Evolutionary conservation across 1,140 invertebrate genomes (phyloP), one percentile per base, ranked within the genome.

Genomic region (Drosophila teissieri): DNA sequence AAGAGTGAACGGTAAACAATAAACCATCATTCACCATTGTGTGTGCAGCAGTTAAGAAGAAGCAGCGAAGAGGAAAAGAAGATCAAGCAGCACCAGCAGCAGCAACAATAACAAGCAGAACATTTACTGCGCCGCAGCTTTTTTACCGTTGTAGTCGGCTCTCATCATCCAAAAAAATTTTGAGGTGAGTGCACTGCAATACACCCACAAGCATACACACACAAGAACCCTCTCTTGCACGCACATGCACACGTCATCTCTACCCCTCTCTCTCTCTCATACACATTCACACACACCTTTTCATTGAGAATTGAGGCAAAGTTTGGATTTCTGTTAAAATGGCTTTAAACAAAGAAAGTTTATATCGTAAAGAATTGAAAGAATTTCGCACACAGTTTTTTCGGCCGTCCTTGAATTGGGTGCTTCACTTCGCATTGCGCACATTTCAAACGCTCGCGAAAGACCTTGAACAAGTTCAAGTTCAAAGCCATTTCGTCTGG

Each of bases 391-490:
- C 45, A 44, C 0, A 8, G 8, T 67, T 40, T 57, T 34, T 52
- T 56, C 44, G 55, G n/a, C 44, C 75, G 67, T 73, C 73, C 73
- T 81, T 81, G 78, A 76, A 76, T 56, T 54, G 73, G 54, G 68
- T 72, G 54, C 56, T 72, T 72, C 68, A 72, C 68, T 70, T 72
- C 24, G 36, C 68, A 46, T 49, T 63, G 70, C 49, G 55, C 78
- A 73, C 58, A 62, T 46, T 56, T 67, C n/a, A 24, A 67, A 39
- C 45, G 55, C 44, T 31, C 46, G 22, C 69, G 19, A 83, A 49
- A 86, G 83, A 80, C 83, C 83, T 86, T 86, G 83, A 86, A 80
- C 48, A 77, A 83, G 76, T 86, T 86, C 83, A 86, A 86, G 83
- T 86, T 86, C 84, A 89, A 57, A 77, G 73, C 36, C 46, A 48